Evolutionary conservation across 37 sponge, comb jelly and placozoan species (phyloP), one percentile per base, ranked within the genome.

Genomic region (Hexactinellida sp.): DNA sequence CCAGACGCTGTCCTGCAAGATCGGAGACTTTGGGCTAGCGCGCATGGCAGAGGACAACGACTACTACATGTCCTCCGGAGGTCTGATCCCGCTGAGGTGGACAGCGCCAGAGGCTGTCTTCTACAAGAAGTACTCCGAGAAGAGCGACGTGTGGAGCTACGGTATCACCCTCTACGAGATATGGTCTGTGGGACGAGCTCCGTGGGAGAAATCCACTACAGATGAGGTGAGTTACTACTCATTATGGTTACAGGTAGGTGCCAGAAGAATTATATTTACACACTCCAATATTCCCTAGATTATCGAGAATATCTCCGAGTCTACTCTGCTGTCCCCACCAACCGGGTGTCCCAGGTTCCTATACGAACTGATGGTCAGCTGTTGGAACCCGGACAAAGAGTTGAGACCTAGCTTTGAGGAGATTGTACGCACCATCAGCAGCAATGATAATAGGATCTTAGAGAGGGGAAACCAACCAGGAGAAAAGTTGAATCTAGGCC

Each of bases 101-200:
- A 63, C 76, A 63, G 76, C 76, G 3, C 76, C 76, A 63, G 76
- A 63, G 34, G 76, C 76, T 28, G 13, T 63, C 76, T 63, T 63
- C 76, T 63, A 63, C 34, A 63, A 63, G 76, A 63, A 63, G 30
- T 63, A 63, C 34, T 63, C 76, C 25, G 76, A 63, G 13, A 63
- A 63, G 76, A 63, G 76, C 13, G 76, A 63, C 76, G 76, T 63
- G 5, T 63, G 76, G 76, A 63, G 76, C 34, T 63, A 63, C 34
- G 76, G 76, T 7, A 63, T 63, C 34, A 63, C 76, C 21, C 34
- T 63, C 32, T 63, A 63, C 13, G 76, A 63, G 76, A 63, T 63
- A 21, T 63, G 76, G 76, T 63, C 76, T 25, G 34, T 63, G 13
- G 76, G 76, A 3, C 3, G 76, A 63, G 3, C 13, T n/a, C 76